Evolutionary conservation across 2,797 vertebrate genomes (phyloP).

Genomic region (Melanogrammus aeglefinus): DNA sequence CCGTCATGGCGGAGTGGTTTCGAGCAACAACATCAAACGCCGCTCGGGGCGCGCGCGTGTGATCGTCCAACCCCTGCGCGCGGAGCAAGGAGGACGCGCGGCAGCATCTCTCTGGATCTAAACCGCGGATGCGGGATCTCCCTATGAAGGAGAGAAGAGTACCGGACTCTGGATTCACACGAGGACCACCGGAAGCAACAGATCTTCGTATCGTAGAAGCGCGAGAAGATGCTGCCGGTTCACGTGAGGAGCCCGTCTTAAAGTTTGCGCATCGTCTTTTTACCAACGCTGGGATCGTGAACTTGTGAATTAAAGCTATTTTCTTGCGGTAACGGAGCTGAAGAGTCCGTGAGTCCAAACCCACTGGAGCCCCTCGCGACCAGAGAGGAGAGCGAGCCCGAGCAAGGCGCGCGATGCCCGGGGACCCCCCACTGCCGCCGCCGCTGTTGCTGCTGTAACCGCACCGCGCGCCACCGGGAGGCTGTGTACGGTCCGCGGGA

Average conservation of each 20-base stretch:
- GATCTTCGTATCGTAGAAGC: neutral
- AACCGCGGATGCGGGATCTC: slow-evolving; percentile 37
- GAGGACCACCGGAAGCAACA: slow-evolving; percentile 4
- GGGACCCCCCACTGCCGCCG: slow-evolving; percentile 12
- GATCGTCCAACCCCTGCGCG: slow-evolving; percentile 24
- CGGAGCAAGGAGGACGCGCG: slow-evolving; percentile 8
- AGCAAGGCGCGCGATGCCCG: slow-evolving; percentile 51
- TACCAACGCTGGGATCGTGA: neutral
- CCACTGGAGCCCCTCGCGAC: slow-evolving; percentile 35
- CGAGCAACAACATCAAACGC: slow-evolving; percentile 12
- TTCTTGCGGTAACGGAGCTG: slow-evolving; percentile 22
- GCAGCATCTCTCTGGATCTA: slow-evolving; percentile 53
- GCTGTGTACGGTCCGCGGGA: slow-evolving; percentile 50
- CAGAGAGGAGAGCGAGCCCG: slow-evolving; percentile 25
- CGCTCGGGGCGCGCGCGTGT: slow-evolving; percentile 28
- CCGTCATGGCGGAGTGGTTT: neutral
- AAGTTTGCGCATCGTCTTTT: neutral
- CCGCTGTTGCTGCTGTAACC: slow-evolving; percentile 38
- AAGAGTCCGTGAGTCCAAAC: slow-evolving; percentile 38
- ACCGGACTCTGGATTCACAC: slow-evolving; percentile 35
- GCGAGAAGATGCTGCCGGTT: neutral
- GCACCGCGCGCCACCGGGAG: slow-evolving; percentile 63
- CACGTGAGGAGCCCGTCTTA: neutral
- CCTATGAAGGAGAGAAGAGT: slow-evolving; percentile 44
- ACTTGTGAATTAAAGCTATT: slow-evolving; percentile 13